These are phyloP conservation scores for Sebastes hopkinsi DNA, from an alignment of 2,797 vertebrate species.

Conservation along the genomic window DNA sequence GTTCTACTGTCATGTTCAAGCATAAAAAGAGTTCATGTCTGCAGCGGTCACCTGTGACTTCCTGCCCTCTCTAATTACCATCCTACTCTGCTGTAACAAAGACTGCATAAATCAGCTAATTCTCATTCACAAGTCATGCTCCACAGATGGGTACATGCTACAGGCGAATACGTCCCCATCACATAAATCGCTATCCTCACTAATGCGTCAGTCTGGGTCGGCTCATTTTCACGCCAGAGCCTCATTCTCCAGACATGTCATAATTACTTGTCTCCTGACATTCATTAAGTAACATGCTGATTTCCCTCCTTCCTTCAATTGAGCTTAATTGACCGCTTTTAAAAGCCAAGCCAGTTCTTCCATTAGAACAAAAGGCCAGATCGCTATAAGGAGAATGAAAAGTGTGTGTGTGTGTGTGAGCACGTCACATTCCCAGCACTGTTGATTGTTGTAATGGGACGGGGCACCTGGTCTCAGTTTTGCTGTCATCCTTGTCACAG, in stretches of 20 bases:
- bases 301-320: slow-evolving; percentile 69
- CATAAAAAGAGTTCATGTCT: not conserved
- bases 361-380: slow-evolving; percentile 74
- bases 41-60: slow-evolving; percentile 26
- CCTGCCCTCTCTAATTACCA: slow-evolving; percentile 2
- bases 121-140: slow-evolving; percentile 45
- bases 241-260: slow-evolving; percentile 66
- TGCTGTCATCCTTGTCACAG: slow-evolving; percentile 61
- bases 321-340: slow-evolving; percentile 79
- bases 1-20: not conserved
- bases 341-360: slow-evolving; percentile 71
- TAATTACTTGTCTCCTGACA: slow-evolving; percentile 80
- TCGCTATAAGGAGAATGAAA: slow-evolving; percentile 58
- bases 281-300: slow-evolving; percentile 77
- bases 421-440: slow-evolving; percentile 20
- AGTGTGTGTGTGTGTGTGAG: not conserved
- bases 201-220: slow-evolving; percentile 49
- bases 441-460: slow-evolving; percentile 67
- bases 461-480: slow-evolving; percentile 70
- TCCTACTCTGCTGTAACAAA: not conserved
- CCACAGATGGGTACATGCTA: slow-evolving; percentile 37
- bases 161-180: slow-evolving; percentile 43
- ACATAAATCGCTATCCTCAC: slow-evolving; percentile 41
- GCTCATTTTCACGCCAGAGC: slow-evolving; percentile 65
- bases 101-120: slow-evolving; percentile 36